A percentile compares a stretch with the other conserved stretches of the same genome.
phyloP scores from a whole-genome alignment of 2,797 vertebrate genomes.

The Melopsittacus undulatus region DNA sequence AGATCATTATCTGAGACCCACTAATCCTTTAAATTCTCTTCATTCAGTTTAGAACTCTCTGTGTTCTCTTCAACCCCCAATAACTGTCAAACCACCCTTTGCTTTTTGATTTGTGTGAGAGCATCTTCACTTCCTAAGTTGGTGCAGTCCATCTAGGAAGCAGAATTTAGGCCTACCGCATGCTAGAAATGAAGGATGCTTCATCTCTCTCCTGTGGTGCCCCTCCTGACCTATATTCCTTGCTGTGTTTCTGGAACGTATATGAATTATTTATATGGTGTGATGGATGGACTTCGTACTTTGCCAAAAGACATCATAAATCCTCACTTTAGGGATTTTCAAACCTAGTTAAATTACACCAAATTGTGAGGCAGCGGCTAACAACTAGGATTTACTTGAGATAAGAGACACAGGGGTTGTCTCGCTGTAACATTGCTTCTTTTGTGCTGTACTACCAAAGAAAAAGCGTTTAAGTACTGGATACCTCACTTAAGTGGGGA shows the following conservation, averaged over 20 bases:
- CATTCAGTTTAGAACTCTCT: background rate
- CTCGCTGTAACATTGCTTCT: background rate
- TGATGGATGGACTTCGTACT: background rate
- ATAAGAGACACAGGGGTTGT: background rate
- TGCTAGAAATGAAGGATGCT: background rate
- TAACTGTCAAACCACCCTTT: background rate
- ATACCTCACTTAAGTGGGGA: background rate
- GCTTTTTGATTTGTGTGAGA: background rate
- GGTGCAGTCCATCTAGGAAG: background rate
- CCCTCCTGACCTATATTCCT: slow-evolving; percentile 25
- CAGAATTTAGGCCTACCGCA: background rate
- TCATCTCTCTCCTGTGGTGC: background rate
- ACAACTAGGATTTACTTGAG: background rate
- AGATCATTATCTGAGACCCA: background rate
- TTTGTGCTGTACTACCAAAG: background rate
- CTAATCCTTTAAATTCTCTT: background rate
- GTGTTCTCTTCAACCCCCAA: background rate
- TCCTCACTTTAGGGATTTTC: slow-evolving; percentile 17
- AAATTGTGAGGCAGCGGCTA: background rate
- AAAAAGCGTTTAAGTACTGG: background rate
- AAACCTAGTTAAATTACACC: slow-evolving; percentile 17
- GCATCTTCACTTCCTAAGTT: background rate
- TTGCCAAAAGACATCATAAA: slow-evolving; percentile 12
- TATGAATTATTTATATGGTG: slow-evolving; percentile 34
- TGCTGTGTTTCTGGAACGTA: background rate